Evolutionary conservation across 2,888 invertebrate species (phyloP).

Genomic region (Conchocele bisecta): DNA sequence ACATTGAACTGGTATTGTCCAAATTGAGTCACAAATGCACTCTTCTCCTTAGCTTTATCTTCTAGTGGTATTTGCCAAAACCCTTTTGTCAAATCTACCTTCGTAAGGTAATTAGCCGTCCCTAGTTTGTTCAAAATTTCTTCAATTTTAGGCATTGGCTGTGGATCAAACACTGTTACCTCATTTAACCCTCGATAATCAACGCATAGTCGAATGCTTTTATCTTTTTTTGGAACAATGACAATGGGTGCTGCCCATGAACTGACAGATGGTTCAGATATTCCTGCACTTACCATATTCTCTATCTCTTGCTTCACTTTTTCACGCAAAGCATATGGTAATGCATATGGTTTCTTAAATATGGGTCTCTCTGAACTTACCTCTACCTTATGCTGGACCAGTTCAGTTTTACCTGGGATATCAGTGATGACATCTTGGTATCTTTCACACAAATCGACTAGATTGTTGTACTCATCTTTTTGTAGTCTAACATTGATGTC

Average conservation of each 20-base stretch:
- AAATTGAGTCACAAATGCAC: constrained; percentile 24
- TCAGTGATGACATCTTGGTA: neutral
- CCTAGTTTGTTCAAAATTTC: constrained; percentile 11
- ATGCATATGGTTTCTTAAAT: neutral
- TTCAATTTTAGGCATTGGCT: constrained; percentile 15
- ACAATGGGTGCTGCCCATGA: constrained; percentile 10
- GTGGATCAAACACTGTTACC: constrained; percentile 23
- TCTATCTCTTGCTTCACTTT: neutral
- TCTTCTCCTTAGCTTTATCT: constrained; percentile 6
- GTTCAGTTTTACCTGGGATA: neutral
- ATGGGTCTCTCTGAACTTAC: neutral
- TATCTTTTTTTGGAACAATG: constrained; percentile 15
- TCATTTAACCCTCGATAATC: constrained; percentile 14
- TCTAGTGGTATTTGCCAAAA: constrained; percentile 25
- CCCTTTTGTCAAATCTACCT: constrained; percentile 27
- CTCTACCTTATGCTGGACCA: neutral
- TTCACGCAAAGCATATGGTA: neutral
- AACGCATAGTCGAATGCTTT: constrained; percentile 1
- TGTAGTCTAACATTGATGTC: neutral
- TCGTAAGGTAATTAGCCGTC: constrained; percentile 7
- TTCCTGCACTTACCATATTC: neutral
- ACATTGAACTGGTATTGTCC: constrained; percentile 22
- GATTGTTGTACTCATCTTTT: neutral
- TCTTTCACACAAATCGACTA: neutral
- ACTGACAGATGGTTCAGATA: constrained; percentile 4